Evolutionary conservation across 1,140 invertebrate species (phyloP).

Genomic region (Chelonus insularis): DNA sequence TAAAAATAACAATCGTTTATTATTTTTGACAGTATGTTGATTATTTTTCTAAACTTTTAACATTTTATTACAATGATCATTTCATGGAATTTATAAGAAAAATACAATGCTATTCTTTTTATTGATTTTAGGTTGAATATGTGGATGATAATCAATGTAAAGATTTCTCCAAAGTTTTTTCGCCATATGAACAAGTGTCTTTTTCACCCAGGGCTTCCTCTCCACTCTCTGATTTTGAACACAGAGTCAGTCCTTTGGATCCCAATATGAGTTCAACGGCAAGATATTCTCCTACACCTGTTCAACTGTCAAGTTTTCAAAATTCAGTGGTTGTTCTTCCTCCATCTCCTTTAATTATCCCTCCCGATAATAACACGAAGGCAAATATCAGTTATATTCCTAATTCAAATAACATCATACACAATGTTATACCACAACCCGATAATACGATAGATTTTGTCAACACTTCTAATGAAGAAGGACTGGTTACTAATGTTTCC

Average conservation of each 20-base stretch:
- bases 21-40: slow-evolving; percentile 53
- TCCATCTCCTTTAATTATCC: slow-evolving; percentile 51
- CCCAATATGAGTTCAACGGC: slow-evolving; percentile 66
- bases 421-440: slow-evolving; percentile 36
- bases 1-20: slow-evolving; percentile 49
- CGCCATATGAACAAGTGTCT: slow-evolving; percentile 53
- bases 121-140: slow-evolving; percentile 60
- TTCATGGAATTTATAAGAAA: not conserved
- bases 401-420: slow-evolving; percentile 37
- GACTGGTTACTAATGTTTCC: slow-evolving; percentile 49
- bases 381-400: slow-evolving; percentile 49
- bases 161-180: slow-evolving; percentile 56
- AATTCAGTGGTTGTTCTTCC: slow-evolving; percentile 62
- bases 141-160: slow-evolving; percentile 53
- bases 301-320: slow-evolving; percentile 57
- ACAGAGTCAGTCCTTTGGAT: slow-evolving; percentile 63
- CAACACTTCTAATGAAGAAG: slow-evolving; percentile 45
- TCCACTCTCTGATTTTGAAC: slow-evolving; percentile 60
- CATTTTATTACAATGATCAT: not conserved
- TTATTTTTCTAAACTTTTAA: not conserved
- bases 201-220: slow-evolving; percentile 56
- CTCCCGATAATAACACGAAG: slow-evolving; percentile 40
- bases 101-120: slow-evolving; percentile 8
- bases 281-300: slow-evolving; percentile 62
- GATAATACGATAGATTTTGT: slow-evolving; percentile 46